phyloP scores from a whole-genome alignment of 2,888 invertebrate genomes.

The Eledone cirrhosa region DNA sequence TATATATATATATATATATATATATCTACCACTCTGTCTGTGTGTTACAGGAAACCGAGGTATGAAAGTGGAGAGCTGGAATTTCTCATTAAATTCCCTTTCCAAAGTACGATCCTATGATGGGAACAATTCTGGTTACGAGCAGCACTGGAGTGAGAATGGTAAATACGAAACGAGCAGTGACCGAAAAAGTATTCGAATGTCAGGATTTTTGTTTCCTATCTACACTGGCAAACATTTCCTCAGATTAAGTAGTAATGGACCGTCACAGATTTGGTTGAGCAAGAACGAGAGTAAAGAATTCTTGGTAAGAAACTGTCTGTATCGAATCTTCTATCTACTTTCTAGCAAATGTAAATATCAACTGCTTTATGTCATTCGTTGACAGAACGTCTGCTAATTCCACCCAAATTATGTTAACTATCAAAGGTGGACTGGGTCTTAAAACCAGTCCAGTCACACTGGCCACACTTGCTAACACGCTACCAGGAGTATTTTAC shows the following conservation, averaged over 20 bases:
- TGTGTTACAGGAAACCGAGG: background rate
- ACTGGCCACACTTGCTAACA: too few species aligned
- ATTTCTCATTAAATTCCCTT: too few species aligned
- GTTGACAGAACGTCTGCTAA: background rate
- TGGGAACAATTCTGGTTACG: background rate
- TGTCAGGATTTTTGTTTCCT: background rate
- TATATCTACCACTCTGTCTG: too few species aligned
- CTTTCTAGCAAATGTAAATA: background rate
- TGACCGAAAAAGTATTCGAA: background rate
- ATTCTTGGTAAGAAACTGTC: background rate
- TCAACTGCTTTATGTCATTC: background rate
- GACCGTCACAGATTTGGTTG: background rate
- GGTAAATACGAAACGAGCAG: background rate
- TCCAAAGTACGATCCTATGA: background rate
- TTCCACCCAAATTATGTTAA: too few species aligned
- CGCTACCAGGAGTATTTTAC: too few species aligned
- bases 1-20: too few species aligned
- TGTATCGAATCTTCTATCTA: background rate
- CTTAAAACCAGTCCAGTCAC: too few species aligned
- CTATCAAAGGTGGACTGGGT: too few species aligned
- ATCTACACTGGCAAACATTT: background rate
- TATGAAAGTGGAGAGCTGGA: background rate
- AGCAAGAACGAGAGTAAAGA: background rate
- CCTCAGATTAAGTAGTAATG: background rate
- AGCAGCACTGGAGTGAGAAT: background rate